Evolutionary conservation across 2,113 vertebrate species (phyloP).

Genomic region (Physeter macrocephalus): DNA sequence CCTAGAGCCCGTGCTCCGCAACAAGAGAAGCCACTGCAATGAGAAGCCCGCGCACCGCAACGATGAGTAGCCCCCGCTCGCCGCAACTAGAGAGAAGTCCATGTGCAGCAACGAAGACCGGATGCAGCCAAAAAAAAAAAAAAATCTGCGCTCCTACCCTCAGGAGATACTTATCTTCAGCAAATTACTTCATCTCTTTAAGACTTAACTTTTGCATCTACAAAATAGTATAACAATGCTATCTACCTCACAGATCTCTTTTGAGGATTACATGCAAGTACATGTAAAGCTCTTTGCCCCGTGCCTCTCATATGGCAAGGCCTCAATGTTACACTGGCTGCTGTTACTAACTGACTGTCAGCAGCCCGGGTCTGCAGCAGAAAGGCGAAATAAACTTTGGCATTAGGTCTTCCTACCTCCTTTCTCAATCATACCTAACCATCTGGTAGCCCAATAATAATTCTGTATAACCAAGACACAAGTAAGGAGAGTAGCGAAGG

Average conservation of each 20-base stretch:
- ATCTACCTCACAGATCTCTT: background rate
- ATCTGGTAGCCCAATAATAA: background rate
- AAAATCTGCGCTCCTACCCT: background rate
- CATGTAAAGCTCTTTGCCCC: background rate
- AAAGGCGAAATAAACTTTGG: background rate
- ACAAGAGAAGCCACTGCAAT: too few relatives aligned
- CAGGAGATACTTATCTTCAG: background rate
- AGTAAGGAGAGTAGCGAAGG: background rate
- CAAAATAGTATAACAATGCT: background rate
- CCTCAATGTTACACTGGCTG: background rate
- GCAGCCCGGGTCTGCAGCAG: background rate
- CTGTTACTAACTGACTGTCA: background rate
- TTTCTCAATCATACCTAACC: constrained; percentile 23
- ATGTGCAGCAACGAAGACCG: too few relatives aligned
- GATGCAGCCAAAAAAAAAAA: background rate
- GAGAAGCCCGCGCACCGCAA: too few relatives aligned
- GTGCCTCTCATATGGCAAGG: background rate
- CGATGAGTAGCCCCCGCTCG: too few relatives aligned
- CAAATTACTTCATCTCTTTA: background rate
- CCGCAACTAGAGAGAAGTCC: too few relatives aligned
- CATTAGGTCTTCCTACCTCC: background rate
- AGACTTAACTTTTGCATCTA: background rate
- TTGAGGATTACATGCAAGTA: background rate
- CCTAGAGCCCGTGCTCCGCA: too few relatives aligned
- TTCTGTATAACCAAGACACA: background rate